phyloP scores from a whole-genome alignment of 2,888 invertebrate species.

The Panopea generosa region DNA sequence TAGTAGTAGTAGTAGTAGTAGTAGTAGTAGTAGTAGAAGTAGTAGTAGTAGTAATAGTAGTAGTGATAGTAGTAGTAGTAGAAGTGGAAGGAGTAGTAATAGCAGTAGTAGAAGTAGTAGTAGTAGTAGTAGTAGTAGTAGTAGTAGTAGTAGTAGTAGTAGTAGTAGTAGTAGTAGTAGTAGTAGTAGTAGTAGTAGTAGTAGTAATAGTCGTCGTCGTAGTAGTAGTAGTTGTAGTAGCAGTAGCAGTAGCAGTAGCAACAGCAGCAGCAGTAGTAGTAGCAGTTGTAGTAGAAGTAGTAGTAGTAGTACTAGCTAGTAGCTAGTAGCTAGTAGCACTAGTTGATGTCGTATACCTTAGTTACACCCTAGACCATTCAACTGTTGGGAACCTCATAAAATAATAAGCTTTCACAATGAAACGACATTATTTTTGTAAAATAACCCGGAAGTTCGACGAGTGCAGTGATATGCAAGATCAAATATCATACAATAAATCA shows the following conservation, averaged over 20 bases:
- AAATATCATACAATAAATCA: too few relatives aligned
- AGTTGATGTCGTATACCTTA: too few relatives aligned
- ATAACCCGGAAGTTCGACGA: too few relatives aligned
- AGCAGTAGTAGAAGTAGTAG: constrained; percentile 2
- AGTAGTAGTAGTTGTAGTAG: too few relatives aligned
- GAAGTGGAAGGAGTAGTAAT: constrained; percentile 10
- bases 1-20: constrained; percentile 33
- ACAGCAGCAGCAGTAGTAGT: constrained; percentile 38
- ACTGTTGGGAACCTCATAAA: too few relatives aligned
- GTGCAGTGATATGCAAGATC: too few relatives aligned
- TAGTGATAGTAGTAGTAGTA: constrained; percentile 28
- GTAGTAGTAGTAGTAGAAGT: constrained; percentile 30
- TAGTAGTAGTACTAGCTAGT: too few relatives aligned
- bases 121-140: constrained; percentile 7
- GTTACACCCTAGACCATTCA: too few relatives aligned
- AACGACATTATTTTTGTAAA: too few relatives aligned
- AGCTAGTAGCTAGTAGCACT: too few relatives aligned
- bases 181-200: constrained; percentile 13
- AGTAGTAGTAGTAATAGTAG: constrained; percentile 31
- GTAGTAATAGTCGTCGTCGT: too few relatives aligned
- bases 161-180: constrained; percentile 7
- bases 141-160: constrained; percentile 9
- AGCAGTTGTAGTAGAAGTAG: constrained; percentile 38
- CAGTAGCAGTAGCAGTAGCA: constrained; percentile 10
- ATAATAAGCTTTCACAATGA: too few relatives aligned